These are phyloP conservation scores for Aproaerema taeniolella DNA, from an alignment of 2,888 invertebrate species.

Conservation along the genomic window DNA sequence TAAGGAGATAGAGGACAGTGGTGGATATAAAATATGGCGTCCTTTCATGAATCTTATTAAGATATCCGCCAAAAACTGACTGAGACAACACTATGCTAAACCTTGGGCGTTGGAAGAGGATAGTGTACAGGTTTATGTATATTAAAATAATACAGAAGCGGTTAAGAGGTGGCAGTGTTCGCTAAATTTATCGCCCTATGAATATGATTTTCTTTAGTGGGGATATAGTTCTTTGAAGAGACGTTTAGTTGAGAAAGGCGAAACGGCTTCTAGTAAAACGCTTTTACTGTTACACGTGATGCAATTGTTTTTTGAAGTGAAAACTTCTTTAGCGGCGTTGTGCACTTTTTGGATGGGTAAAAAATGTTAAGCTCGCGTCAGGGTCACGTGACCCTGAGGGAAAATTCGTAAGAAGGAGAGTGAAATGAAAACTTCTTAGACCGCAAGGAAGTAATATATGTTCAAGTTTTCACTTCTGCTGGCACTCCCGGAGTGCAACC, in stretches of 20 bases:
- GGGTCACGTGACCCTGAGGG: too few species aligned
- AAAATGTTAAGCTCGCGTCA: too few species aligned
- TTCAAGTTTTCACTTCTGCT: too few species aligned
- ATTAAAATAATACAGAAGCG: slow-evolving; percentile 72
- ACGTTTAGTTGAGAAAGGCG: slow-evolving; percentile 49
- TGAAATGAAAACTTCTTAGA: too few species aligned
- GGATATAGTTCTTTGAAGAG: slow-evolving; percentile 59
- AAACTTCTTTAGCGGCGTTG: too few species aligned
- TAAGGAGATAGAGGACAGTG: slow-evolving; percentile 79
- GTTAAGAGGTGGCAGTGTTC: slow-evolving; percentile 67
- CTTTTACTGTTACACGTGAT: too few species aligned
- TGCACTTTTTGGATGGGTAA: too few species aligned
- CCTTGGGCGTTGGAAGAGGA: slow-evolving; percentile 29
- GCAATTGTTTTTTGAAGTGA: too few species aligned
- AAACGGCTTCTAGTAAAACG: too few species aligned
- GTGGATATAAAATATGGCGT: slow-evolving; percentile 88
- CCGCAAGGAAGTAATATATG: too few species aligned
- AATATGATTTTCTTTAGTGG: slow-evolving; percentile 73
- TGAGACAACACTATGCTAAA: slow-evolving; percentile 39
- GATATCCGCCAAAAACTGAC: slow-evolving; percentile 82
- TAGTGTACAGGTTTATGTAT: slow-evolving; percentile 56
- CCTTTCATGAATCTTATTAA: slow-evolving; percentile 91
- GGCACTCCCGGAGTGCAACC: too few species aligned
- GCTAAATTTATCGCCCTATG: slow-evolving; percentile 70
- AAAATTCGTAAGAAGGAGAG: too few species aligned